These are phyloP conservation scores for Eidolon dupreanum DNA, from an alignment of 2,797 vertebrate species.

Conservation along the genomic window DNA sequence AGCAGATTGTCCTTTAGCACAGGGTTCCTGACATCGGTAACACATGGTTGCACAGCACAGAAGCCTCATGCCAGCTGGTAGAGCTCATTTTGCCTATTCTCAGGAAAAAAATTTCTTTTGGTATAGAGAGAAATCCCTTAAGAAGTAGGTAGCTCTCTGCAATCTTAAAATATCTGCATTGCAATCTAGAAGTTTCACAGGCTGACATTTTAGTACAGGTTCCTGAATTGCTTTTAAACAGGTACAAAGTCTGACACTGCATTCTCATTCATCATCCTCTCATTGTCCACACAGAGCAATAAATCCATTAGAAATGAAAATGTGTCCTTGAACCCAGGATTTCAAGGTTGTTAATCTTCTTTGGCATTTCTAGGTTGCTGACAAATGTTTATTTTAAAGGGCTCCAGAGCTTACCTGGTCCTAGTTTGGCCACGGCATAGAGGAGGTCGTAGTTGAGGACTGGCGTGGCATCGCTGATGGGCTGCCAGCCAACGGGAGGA, in stretches of 20 bases:
- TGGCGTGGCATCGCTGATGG: slow-evolving; percentile 90
- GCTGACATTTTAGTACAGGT: background rate
- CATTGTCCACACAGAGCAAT: background rate
- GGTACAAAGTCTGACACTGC: background rate
- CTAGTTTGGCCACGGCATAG: slow-evolving; percentile 91
- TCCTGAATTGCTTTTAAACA: background rate
- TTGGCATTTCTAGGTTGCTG: background rate
- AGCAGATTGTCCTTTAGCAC: background rate
- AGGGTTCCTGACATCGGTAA: background rate
- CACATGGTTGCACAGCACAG: background rate
- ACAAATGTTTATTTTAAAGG: background rate
- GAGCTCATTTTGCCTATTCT: background rate
- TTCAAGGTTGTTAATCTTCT: background rate
- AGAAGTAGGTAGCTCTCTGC: background rate
- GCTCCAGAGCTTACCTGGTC: slow-evolving; percentile 87
- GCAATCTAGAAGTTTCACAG: background rate
- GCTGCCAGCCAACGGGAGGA: slow-evolving; percentile 91
- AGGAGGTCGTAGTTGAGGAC: slow-evolving; percentile 94
- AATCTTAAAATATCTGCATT: background rate
- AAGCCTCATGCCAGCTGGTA: background rate
- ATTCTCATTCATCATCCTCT: background rate
- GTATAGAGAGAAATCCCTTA: background rate
- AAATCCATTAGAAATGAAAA: background rate
- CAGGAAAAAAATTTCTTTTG: background rate
- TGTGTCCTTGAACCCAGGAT: background rate